These are phyloP conservation scores for Spondyliosoma cantharus DNA, from an alignment of 2,797 vertebrate genomes.

Conservation along the genomic window DNA sequence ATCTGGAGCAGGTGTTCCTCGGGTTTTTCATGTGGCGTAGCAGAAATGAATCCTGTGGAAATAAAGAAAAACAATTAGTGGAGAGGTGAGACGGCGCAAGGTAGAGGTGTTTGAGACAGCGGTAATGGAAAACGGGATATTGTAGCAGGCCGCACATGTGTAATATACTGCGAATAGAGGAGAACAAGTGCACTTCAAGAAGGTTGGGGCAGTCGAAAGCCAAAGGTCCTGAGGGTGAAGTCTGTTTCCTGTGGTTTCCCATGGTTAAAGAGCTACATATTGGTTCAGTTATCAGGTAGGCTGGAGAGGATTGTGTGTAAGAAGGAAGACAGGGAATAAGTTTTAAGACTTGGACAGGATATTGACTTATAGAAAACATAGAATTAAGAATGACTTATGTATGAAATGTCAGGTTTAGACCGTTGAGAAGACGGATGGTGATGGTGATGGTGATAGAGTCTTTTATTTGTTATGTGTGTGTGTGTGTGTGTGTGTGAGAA, in stretches of 20 bases:
- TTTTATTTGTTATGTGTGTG: conserved; percentile 38
- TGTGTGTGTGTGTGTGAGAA: conserved; percentile 45
- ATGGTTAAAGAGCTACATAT: conserved; percentile 62
- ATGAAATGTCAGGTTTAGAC: conserved; percentile 20
- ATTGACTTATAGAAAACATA: conserved; percentile 20
- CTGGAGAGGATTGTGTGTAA: conserved; percentile 27
- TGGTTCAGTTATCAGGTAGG: conserved; percentile 72
- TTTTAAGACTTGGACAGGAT: conserved; percentile 14
- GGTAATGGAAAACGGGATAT: conserved; percentile 30
- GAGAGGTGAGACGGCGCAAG: conserved; percentile 33
- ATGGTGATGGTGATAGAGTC: conserved; percentile 8
- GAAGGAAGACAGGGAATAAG: conserved; percentile 13
- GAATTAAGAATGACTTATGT: conserved; percentile 25
- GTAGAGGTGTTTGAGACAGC: conserved; percentile 42
- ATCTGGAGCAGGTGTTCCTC: conserved; percentile 67
- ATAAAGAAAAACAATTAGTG: conserved; percentile 30
- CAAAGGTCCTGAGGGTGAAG: conserved; percentile 20
- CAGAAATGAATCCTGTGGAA: conserved; percentile 12
- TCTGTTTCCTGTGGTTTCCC: conserved; percentile 63
- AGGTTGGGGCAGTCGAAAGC: conserved; percentile 24
- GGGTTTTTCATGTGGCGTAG: conserved; percentile 34
- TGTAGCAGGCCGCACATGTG: conserved; percentile 53
- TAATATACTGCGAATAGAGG: background rate
- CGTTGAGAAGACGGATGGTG: conserved; percentile 3
- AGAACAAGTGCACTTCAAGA: conserved; percentile 50